Base-by-base conservation (phyloP, 2,113 vertebrate species). In the Spea multiplicata region DNA sequence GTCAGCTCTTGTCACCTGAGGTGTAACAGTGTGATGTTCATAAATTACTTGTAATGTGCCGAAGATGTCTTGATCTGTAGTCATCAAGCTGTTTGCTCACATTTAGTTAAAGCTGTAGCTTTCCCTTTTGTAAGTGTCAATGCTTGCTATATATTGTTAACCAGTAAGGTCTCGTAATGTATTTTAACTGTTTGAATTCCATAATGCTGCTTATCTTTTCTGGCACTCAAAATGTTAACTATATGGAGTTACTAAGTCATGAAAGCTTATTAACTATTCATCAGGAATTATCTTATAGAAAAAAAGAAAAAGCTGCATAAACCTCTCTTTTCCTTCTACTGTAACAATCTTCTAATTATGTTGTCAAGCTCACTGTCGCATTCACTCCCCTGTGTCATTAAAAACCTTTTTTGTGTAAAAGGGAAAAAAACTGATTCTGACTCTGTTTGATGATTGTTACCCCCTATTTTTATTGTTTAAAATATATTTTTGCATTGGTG, bases 341-440 rank as follows among this genome's bases (percentile, higher is more conserved):
- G 76, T 86, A 90, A 91, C 90, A 92, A 86, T 91, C 91, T 92
- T 90, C 91, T 92, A 91, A 94, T 94, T 93, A 94, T 90, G 90
- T 89, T 91, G 91, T 92, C 92, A 92, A 84, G 86, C 86, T 87
- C 83, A 84, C 89, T 85, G 88, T 87, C 85, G 88, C 85, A 87
- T 86, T 86, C 88, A 88, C 86, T 80, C 86, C 85, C 86, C 89
- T 87, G 84, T 84, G 89, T 90, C 87, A 86, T 87, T 89, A 91
- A 90, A 90, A 89, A 86, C 87, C 80, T 67, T 88, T 90, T 90
- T 88, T 87, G 81, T 89, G 88, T 89, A 90, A 89, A 92, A 89
- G 88, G 65, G 89, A 88, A 87, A 30, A 91, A 87, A 92, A 84
- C 89, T 88, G 88, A 89, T 91, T 75, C 84, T 83, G 87, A 90